A percentile compares a stretch with the other conserved stretches of the same genome.
Evolutionary conservation across 2,888 invertebrate species (phyloP).

Genomic region (Unio pictorum): DNA sequence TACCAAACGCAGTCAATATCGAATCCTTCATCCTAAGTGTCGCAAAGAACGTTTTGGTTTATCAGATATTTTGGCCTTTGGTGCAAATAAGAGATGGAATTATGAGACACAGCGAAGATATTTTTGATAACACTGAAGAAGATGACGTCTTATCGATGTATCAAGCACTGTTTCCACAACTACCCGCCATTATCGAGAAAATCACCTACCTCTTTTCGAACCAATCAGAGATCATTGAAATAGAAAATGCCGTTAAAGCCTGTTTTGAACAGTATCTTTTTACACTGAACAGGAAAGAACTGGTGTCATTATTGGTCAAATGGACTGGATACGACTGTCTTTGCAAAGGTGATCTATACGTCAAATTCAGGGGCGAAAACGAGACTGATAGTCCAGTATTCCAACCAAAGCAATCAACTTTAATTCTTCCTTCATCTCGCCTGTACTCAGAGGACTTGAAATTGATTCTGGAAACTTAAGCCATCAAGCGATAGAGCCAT

Average conservation of each 20-base stretch:
- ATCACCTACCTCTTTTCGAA: slow-evolving; percentile 37
- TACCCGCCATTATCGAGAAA: slow-evolving; percentile 34
- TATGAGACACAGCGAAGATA: slow-evolving; percentile 12
- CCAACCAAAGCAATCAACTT: slow-evolving; percentile 14
- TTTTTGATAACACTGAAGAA: slow-evolving; percentile 28
- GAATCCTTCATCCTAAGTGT: slow-evolving; percentile 28
- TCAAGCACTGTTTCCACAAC: slow-evolving; percentile 30
- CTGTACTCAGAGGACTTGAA: slow-evolving; percentile 22
- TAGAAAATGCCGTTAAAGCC: slow-evolving; percentile 33
- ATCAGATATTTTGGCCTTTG: slow-evolving; percentile 40
- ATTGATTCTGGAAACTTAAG: slow-evolving; percentile 17
- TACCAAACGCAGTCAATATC: slow-evolving; percentile 29
- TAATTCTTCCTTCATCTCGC: slow-evolving; percentile 21
- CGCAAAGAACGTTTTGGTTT: slow-evolving; percentile 31
- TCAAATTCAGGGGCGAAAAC: slow-evolving; percentile 21
- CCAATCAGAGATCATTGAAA: slow-evolving; percentile 17
- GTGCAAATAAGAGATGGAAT: slow-evolving; percentile 36
- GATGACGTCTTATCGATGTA: slow-evolving; percentile 38
- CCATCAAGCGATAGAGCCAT: no score
- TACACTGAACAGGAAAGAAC: slow-evolving; percentile 26
- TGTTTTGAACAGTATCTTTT: slow-evolving; percentile 42
- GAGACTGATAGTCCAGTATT: slow-evolving; percentile 14
- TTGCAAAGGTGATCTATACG: slow-evolving; percentile 34
- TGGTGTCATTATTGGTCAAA: slow-evolving; percentile 30
- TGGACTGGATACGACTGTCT: slow-evolving; percentile 48